Conservation (phyloP, 2,797 vertebrate species). For the Gallinago stenura region DNA sequence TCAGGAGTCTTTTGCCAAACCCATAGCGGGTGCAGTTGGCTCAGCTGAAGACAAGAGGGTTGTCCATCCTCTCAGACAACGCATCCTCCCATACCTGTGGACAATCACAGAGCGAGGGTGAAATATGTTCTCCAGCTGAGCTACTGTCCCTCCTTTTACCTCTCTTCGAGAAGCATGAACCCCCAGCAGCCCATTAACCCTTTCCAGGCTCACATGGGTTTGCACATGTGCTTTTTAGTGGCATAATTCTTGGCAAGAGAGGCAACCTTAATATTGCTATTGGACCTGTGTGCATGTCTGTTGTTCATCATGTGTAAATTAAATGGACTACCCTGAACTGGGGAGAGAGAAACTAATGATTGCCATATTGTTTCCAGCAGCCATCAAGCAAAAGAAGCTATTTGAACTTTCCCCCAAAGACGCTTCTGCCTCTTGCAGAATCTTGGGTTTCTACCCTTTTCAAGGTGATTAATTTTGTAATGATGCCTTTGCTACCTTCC, state of each 20-base stretch:
- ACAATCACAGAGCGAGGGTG: background rate
- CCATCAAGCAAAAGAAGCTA: conserved; percentile 8
- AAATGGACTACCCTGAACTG: conserved; percentile 23
- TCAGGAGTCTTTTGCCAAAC: background rate
- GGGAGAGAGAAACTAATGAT: conserved; percentile 56
- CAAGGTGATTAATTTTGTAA: conserved; percentile 40
- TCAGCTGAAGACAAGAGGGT: background rate
- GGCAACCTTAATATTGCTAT: conserved; percentile 17
- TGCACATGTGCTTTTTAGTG: conserved; percentile 20
- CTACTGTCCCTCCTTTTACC: background rate
- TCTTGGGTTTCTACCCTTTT: background rate
- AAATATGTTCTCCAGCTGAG: background rate
- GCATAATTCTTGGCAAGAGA: conserved; percentile 50
- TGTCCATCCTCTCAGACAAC: background rate
- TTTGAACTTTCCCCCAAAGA: conserved; percentile 68
- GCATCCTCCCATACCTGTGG: accelerated
- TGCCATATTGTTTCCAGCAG: conserved; percentile 67
- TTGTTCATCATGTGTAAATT: conserved; percentile 61
- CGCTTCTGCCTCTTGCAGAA: conserved; percentile 38
- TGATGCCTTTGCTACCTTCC: conserved; percentile 5
- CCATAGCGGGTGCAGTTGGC: background rate
- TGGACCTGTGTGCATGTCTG: conserved; percentile 41
- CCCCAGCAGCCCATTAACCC: conserved; percentile 45
- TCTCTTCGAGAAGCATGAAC: background rate
- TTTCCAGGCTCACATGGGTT: background rate